Percentiles rank a stretch among this genome's conserved stretches.
These are phyloP conservation scores for Willowsia nigromaculata DNA, from an alignment of 2,888 invertebrate genomes.

Conservation along the genomic window DNA sequence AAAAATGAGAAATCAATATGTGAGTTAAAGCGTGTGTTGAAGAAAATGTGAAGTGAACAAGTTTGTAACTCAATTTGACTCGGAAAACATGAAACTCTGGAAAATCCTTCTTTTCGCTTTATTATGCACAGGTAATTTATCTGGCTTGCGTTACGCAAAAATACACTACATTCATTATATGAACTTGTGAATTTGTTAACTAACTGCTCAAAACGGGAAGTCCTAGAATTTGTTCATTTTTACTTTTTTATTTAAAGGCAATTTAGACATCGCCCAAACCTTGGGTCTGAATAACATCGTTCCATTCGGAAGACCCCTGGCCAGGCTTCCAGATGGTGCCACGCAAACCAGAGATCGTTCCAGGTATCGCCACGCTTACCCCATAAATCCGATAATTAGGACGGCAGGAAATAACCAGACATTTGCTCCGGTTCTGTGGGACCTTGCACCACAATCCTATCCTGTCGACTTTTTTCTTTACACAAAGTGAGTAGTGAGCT, in stretches of 20 bases:
- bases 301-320: constrained; percentile 36
- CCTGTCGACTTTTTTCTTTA: constrained; percentile 65
- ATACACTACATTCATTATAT: too few species aligned
- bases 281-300: neutral
- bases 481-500: constrained; percentile 41
- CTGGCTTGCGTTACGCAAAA: too few species aligned
- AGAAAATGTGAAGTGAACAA: neutral
- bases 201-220: too few species aligned
- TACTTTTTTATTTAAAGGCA: too few species aligned
- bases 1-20: too few species aligned
- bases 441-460: constrained; percentile 65
- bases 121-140: neutral
- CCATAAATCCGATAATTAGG: constrained; percentile 54
- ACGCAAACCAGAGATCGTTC: constrained; percentile 22
- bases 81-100: constrained; percentile 4
- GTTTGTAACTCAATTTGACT: neutral
- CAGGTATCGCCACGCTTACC: constrained; percentile 54
- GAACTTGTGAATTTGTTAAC: too few species aligned
- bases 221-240: too few species aligned
- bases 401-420: constrained; percentile 59
- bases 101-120: neutral
- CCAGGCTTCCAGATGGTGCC: constrained; percentile 35
- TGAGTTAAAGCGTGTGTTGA: too few species aligned
- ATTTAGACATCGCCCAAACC: neutral
- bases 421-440: constrained; percentile 63